phyloP scores from a whole-genome alignment of 2,888 invertebrate species.

The Rutpela maculata region DNA sequence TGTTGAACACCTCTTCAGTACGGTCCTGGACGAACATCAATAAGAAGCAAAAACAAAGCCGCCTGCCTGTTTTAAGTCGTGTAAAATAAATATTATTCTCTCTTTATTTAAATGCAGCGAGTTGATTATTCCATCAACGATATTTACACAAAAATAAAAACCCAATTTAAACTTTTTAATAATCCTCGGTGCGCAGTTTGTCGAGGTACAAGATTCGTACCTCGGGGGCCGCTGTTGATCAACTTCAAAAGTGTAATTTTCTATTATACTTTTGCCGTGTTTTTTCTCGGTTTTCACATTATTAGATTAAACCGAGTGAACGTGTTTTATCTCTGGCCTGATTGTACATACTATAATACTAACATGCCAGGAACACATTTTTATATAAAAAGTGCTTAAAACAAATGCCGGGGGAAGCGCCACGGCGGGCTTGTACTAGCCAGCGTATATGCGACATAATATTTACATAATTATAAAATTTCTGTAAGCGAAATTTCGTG shows the following conservation, averaged over 20 bases:
- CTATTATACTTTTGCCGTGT: constrained; percentile 24
- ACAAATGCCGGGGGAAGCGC: not conserved
- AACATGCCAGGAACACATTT: constrained; percentile 24
- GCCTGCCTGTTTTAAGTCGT: not conserved
- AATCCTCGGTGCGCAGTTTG: constrained; percentile 17
- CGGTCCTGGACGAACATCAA: not conserved
- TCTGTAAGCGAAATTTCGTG: too few species aligned
- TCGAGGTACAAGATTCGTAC: not conserved
- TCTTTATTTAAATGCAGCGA: constrained; percentile 23
- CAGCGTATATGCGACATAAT: not conserved
- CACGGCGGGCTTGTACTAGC: not conserved
- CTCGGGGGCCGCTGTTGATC: constrained; percentile 11
- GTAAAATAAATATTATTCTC: constrained; percentile 23
- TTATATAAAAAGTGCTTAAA: constrained; percentile 5
- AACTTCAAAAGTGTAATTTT: constrained; percentile 38
- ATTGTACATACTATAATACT: constrained; percentile 34
- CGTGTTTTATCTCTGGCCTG: constrained; percentile 25
- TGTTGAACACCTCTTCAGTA: too few species aligned
- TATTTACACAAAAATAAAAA: constrained; percentile 40
- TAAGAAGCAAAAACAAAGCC: constrained; percentile 1
- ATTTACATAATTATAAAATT: constrained; percentile 7
- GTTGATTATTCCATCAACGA: constrained; percentile 43
- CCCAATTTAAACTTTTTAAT: constrained; percentile 39
- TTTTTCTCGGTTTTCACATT: constrained; percentile 17
- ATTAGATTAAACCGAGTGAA: constrained; percentile 21